Conservation (phyloP, 2,113 vertebrate species). For the Gallinago jamesoni region DNA sequence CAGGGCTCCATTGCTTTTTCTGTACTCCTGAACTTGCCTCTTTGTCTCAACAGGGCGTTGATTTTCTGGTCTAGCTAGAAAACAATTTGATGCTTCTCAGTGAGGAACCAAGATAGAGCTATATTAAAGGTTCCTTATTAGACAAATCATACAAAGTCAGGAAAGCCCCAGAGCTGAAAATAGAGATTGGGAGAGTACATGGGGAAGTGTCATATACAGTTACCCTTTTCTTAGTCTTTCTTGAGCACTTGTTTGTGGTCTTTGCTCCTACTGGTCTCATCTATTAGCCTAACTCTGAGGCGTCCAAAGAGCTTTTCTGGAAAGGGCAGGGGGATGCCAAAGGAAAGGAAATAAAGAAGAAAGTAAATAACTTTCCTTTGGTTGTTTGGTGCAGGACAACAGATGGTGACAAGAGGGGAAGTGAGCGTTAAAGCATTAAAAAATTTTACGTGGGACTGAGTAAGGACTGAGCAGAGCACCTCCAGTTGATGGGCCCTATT, state of each 20-base stretch:
- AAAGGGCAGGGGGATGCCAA: neutral
- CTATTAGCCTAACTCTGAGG: neutral
- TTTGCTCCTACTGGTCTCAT: neutral
- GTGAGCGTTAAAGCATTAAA: neutral
- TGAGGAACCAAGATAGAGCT: neutral
- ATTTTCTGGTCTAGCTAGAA: neutral
- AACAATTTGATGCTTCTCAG: neutral
- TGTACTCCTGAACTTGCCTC: neutral
- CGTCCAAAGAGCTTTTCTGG: neutral
- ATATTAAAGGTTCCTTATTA: neutral
- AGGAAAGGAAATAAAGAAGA: neutral
- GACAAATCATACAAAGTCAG: neutral
- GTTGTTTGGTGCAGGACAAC: neutral
- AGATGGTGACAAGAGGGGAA: neutral
- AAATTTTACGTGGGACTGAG: neutral
- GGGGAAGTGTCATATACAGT: neutral
- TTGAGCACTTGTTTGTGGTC: neutral
- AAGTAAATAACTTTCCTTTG: neutral
- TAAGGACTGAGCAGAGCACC: neutral
- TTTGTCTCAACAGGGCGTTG: neutral
- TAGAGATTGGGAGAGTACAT: neutral
- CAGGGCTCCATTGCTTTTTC: neutral
- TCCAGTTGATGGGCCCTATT: neutral
- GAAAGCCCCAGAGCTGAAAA: constrained; percentile 20
- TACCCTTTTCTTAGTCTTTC: neutral